A percentile compares a stretch with the other conserved stretches of the same genome.
Evolutionary conservation across 2,113 vertebrate genomes (phyloP).

Genomic region (Seriola rivoliana): DNA sequence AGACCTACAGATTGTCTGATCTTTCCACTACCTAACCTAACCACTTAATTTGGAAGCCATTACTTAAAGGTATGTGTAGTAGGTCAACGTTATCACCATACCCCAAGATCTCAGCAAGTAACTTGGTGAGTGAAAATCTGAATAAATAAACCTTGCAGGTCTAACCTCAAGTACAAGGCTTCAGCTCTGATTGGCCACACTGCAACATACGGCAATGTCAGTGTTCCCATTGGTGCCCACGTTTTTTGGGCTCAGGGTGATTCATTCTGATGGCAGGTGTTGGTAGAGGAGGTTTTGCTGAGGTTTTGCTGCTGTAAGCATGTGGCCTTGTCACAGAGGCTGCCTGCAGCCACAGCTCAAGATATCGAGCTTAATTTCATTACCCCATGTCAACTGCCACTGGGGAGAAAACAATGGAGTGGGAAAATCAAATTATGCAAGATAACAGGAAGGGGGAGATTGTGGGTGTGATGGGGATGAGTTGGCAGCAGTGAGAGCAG

Average conservation of each 20-base stretch:
- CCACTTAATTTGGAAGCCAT: too few species aligned
- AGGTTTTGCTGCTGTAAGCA: conserved; percentile 42
- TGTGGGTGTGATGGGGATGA: conserved; percentile 43
- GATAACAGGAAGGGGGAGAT: conserved; percentile 40
- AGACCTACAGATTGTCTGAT: neutral
- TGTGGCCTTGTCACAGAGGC: conserved; percentile 48
- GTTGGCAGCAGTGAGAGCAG: conserved; percentile 8
- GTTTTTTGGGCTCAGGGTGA: conserved; percentile 1
- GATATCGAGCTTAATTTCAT: conserved; percentile 77
- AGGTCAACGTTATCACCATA: too few species aligned
- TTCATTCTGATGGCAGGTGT: neutral
- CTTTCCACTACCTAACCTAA: too few species aligned
- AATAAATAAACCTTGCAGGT: too few species aligned
- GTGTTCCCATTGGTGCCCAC: neutral
- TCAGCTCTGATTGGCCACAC: neutral
- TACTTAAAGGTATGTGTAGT: too few species aligned
- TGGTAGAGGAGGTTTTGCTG: conserved; percentile 8
- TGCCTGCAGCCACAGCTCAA: conserved; percentile 38
- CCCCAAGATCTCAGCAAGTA: too few species aligned
- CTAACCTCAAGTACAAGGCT: neutral
- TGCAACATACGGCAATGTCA: too few species aligned
- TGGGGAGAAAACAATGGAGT: conserved; percentile 75
- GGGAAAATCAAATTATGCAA: conserved; percentile 75
- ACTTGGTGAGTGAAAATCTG: too few species aligned
- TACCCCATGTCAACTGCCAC: conserved; percentile 72